phyloP scores from a whole-genome alignment of 2,888 invertebrate species.

The Poecilus cupreus region DNA sequence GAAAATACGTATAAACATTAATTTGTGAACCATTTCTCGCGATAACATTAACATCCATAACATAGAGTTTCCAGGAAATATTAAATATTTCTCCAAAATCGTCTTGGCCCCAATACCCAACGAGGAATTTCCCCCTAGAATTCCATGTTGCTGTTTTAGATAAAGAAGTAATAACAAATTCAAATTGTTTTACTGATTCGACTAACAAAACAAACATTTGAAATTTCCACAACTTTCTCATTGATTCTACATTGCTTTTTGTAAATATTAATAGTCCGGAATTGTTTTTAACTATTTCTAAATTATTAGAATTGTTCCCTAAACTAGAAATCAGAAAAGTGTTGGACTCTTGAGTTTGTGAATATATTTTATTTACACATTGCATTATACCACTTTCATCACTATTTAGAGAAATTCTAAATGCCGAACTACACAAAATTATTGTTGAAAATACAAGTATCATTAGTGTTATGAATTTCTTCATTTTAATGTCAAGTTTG shows the following conservation, averaged over 20 bases:
- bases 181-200: constrained; percentile 69
- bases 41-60: constrained; percentile 29
- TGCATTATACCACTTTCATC: not conserved
- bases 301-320: not conserved
- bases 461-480: not conserved
- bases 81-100: constrained; percentile 46
- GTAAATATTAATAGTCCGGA: not conserved
- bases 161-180: not conserved
- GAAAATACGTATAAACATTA: constrained; percentile 50
- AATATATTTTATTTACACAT: not conserved
- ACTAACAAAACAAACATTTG: constrained; percentile 73
- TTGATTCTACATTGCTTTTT: not conserved
- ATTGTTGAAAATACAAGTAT: not conserved
- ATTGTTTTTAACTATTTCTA: not conserved
- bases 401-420: not conserved
- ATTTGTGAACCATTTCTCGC: not conserved
- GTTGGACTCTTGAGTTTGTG: not conserved
- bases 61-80: constrained; percentile 45
- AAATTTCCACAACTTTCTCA: constrained; percentile 65
- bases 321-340: constrained; percentile 3
- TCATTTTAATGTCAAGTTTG: not conserved
- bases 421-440: not conserved
- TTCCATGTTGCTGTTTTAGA: constrained; percentile 32
- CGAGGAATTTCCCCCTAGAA: constrained; percentile 45
- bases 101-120: constrained; percentile 34